Base-by-base conservation (phyloP, 1,140 invertebrate species). In the Laupala kohalensis region DNA sequence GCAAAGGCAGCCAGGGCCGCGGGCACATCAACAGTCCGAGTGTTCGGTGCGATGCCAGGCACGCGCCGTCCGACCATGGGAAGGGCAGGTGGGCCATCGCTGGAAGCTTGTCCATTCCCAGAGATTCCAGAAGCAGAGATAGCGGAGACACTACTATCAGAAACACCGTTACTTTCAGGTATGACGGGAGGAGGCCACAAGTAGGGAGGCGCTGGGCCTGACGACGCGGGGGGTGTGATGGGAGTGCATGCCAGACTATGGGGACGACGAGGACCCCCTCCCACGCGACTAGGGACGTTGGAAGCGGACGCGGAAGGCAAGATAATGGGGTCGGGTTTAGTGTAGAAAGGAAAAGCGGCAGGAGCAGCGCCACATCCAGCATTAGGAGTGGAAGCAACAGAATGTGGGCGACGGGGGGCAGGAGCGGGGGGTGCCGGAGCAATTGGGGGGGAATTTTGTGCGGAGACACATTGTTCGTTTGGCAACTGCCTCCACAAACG, bases 261-360 rank as follows among this genome's bases (percentile, higher is more conserved):
- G 4, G 71, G 71, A 53, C 71, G 65, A 19, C 71, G 28, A 9
- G 65, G 71, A 0, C 6, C 53, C 12, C 25, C 12, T 26, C 29
- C 69, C 13, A 69, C 13, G 23, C 53, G 12, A 29, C 69, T 37
- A 3, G 69, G 29, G 9, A 23, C 13, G 68, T 19, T 27, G 15
- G 19, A 19, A 29, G 63, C 27, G 5, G 70, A 65, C 9, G 70
- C 15, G 27, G 63, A 6, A 9, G n/a, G 23, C 19, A 65, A 25
- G 19, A 65, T 5, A 24, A 72, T 69, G 65, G 71, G 71, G 9
- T 72, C 65, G 9, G 71, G 71, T 26, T 72, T 72, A 5, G 71
- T 72, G 29, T 72, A 72, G 66, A 72, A 72, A 26, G 71, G 71
- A 26, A 67, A 72, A 15, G 71, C 23, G 9, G 70, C 37, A 9